Evolutionary conservation across 2,113 vertebrate species (phyloP), one percentile per base, ranked within the genome.

Genomic region (Upupa epops): DNA sequence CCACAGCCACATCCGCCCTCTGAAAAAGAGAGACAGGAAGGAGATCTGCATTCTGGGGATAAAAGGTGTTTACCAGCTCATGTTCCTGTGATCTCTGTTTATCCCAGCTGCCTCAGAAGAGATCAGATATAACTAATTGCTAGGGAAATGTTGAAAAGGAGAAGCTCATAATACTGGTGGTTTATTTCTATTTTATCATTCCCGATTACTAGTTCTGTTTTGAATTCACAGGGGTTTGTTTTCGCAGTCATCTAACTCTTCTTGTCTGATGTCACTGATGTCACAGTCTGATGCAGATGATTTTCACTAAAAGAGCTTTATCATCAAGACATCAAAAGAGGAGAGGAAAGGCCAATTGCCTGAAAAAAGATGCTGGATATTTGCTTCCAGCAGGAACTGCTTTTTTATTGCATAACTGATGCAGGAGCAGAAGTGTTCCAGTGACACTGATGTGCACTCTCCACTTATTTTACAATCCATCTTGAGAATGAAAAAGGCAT

Each of bases 1-100:
- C 99, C 75, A 99, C 99, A 0, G 99, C 99, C 89, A 99, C 98
- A 28, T 99, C 99, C 0, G 99, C 99, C 97, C 99, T 99, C 99
- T 99, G 97, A 25, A 96, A 95, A 92, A 60, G 36, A 60, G 36
- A 93, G 79, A 68, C 29, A 82, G 60, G 87, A 51, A 49, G 88
- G 46, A 81, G 63, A 65, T 32, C 42, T 79, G 31, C 9, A 78
- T 64, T 75, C 20, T 75, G 80, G 34, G 34, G 64, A 69, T 80
- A 75, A 88, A 89, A 87, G 36, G 1, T 6, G 56, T n/a, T n/a
- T 52, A 8, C n/a, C 59, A 56, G 79, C 17, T 74, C 76, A 48
- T 8, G 5, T 83, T 70, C n/a, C 25, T 76, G 75, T 81, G 21
- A 59, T 70, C 58, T 58, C 71, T 88, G 76, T 84, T 90, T 94